Evolutionary conservation across 2,113 vertebrate genomes (phyloP), one percentile per base, ranked within the genome.

Genomic region (Girardinichthys multiradiatus): DNA sequence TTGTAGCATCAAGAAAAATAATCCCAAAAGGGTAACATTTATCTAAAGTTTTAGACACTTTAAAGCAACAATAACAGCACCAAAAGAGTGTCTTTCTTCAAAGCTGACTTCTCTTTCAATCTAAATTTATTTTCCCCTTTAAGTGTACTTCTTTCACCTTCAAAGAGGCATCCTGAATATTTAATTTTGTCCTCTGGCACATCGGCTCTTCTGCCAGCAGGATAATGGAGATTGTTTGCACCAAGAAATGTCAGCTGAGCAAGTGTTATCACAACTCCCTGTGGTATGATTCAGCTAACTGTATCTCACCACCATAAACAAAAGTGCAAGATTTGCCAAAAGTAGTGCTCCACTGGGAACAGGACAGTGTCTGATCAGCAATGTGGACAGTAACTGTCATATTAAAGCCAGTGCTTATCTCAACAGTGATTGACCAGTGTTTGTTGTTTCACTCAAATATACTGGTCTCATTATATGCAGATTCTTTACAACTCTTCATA

Each of bases 161-260:
- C 33, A 72, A 72, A 77, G 13, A 63, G 11, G 29, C 29, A 63
- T 15, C 6, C 1, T 17, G 61, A 57, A 62, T 68, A 64, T 72
- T 77, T 70, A 66, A 70, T 81, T 68, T 48, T 57, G 57, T 74
- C 54, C 48, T 65, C 57, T 65, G 58, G 67, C 27, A 65, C 42
- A 62, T 69, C 63, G 12, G 67, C 71, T 51, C 39, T 69, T 58
- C 13, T 71, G 39, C 33, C 28, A 6, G 63, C 33, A 54, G 71
- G 48, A 69, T 80, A 85, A 80, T 76, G 37, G 45, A 67, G 64
- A 77, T 59, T 71, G 68, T 77, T 77, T 77, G 72, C 58, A 83
- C 39, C 75, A 76, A 57, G 54, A 82, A 35, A 82, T 68, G 64
- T 79, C 70, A 72, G 60, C 17, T 78, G 26, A 76, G 59, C 39